phyloP scores from a whole-genome alignment of 2,113 vertebrate genomes.

The Mirounga angustirostris region DNA sequence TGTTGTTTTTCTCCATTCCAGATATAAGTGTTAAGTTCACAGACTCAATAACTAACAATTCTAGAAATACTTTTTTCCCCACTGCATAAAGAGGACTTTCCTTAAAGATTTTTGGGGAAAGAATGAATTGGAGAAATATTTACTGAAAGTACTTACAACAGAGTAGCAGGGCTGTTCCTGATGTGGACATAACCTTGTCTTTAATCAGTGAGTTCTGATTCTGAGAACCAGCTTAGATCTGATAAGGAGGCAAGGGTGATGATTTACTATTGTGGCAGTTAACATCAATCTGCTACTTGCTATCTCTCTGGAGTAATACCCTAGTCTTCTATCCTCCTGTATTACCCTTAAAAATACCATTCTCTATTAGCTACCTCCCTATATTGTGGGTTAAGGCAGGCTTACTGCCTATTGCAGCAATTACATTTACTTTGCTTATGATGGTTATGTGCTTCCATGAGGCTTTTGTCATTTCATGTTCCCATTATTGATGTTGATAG shows the following conservation, averaged over 20 bases:
- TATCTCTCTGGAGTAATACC: not conserved
- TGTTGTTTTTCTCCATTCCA: not conserved
- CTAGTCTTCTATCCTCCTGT: not conserved
- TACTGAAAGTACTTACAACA: not conserved
- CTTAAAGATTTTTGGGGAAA: not conserved
- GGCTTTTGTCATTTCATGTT: not conserved
- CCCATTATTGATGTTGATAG: not conserved
- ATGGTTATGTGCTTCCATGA: not conserved
- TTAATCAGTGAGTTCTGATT: not conserved
- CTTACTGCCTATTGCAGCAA: not conserved
- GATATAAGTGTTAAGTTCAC: not conserved
- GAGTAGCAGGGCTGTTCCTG: not conserved
- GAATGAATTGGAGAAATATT: not conserved
- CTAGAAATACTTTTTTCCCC: not conserved
- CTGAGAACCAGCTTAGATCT: not conserved
- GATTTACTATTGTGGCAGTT: not conserved
- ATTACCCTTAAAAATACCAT: not conserved
- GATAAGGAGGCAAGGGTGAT: not conserved
- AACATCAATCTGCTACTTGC: not conserved
- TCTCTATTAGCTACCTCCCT: not conserved
- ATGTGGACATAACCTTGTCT: not conserved
- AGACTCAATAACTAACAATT: not conserved
- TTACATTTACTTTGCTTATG: not conserved
- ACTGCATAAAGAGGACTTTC: not conserved
- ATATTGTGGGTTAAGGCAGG: not conserved